These are phyloP conservation scores for Liasis olivaceus DNA, from an alignment of 2,797 vertebrate genomes.

Conservation along the genomic window DNA sequence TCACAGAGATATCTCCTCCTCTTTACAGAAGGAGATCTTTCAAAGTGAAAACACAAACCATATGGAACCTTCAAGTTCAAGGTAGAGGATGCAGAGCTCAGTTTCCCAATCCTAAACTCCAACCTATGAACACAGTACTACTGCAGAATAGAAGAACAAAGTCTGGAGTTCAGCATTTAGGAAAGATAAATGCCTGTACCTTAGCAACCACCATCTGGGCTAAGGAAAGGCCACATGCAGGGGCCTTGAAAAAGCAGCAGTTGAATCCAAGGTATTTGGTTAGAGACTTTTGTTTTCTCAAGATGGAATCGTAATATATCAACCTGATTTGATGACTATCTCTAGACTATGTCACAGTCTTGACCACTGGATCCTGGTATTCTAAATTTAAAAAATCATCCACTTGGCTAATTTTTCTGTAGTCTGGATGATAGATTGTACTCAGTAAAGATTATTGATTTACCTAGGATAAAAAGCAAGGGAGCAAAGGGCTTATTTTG, in stretches of 20 bases:
- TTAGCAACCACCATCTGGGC: neutral
- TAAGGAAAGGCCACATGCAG: neutral
- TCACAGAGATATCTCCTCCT: neutral
- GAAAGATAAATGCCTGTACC: neutral
- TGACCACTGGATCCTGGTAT: neutral
- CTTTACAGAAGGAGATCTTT: neutral
- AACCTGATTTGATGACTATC: neutral
- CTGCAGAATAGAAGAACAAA: neutral
- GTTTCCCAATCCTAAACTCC: neutral
- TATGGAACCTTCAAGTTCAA: neutral
- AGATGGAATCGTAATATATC: neutral
- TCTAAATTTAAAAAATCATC: neutral
- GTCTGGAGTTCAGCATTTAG: neutral
- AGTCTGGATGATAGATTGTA: neutral
- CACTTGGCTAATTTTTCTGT: neutral
- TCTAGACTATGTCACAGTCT: neutral
- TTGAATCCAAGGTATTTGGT: neutral
- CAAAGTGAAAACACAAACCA: neutral
- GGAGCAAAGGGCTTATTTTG: neutral
- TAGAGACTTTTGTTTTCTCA: neutral
- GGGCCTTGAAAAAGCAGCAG: neutral
- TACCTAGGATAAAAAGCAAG: neutral
- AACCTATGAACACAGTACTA: neutral
- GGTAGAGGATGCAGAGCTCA: neutral
- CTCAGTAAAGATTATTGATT: neutral